A percentile compares a stretch with the other conserved stretches of the same genome.
Conservation (phyloP, 2,113 vertebrate species). For the Oreochromis niloticus region DNA sequence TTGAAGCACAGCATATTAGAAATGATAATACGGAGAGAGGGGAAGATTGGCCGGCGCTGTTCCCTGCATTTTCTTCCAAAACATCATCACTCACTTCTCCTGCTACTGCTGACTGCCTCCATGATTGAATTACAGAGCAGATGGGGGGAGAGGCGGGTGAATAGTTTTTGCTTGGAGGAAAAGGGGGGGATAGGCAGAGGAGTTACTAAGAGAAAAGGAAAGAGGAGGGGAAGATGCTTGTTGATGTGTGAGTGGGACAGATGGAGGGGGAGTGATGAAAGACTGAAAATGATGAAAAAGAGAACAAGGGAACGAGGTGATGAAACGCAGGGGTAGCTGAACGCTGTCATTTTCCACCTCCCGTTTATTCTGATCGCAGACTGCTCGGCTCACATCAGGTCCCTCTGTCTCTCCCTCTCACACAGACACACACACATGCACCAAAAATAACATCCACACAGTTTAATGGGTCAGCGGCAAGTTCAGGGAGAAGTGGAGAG, state of each 20-base stretch:
- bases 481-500: slow-evolving; percentile 9
- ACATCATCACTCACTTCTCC: slow-evolving; percentile 55
- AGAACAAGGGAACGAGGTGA: background rate
- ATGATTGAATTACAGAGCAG: slow-evolving; percentile 68
- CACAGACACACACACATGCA: background rate
- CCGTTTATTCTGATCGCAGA: background rate
- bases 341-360: background rate
- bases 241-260: background rate
- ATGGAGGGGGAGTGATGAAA: slow-evolving; percentile 4
- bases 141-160: slow-evolving; percentile 11
- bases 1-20: background rate
- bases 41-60: slow-evolving; percentile 1
- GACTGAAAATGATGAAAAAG: slow-evolving; percentile 5
- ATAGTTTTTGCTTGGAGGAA: slow-evolving; percentile 17
- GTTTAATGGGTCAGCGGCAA: slow-evolving; percentile 32
- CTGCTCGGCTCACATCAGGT: background rate
- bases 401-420: background rate
- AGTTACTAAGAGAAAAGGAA: background rate
- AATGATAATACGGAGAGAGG: slow-evolving; percentile 5
- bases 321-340: background rate
- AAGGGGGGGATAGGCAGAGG: background rate
- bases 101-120: slow-evolving; percentile 33
- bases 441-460: slow-evolving; percentile 39
- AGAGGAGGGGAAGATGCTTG: background rate
- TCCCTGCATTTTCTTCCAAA: slow-evolving; percentile 48